A percentile compares a stretch with the other conserved stretches of the same genome.
These are phyloP conservation scores for Varecia variegata DNA, from an alignment of 2,797 vertebrate genomes.

Conservation along the genomic window DNA sequence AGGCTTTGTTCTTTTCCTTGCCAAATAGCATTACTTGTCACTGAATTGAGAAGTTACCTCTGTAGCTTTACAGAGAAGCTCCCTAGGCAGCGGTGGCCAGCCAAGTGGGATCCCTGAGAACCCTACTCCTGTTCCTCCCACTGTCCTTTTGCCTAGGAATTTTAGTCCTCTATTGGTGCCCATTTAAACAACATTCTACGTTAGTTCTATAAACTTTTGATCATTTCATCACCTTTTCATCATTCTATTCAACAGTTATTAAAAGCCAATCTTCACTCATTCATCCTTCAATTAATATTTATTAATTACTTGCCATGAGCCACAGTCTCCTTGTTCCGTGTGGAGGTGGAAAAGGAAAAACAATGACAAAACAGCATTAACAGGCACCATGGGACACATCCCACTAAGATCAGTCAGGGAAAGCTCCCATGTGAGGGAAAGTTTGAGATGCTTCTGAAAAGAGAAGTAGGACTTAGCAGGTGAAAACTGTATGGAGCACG, in stretches of 20 bases:
- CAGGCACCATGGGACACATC: background rate
- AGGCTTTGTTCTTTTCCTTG: conserved; percentile 21
- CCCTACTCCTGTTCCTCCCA: background rate
- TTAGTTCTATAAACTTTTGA: background rate
- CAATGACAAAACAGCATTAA: background rate
- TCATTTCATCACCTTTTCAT: background rate
- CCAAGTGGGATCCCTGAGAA: background rate
- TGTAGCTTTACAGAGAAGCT: background rate
- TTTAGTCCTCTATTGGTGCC: background rate
- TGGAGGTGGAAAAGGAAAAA: background rate
- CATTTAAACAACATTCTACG: background rate
- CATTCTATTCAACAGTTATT: background rate
- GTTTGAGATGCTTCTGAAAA: background rate
- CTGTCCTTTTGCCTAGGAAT: background rate
- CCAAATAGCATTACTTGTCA: background rate
- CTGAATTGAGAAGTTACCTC: conserved; percentile 11
- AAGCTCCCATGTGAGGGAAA: background rate
- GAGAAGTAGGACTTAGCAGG: background rate
- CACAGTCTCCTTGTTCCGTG: background rate
- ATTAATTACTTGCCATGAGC: background rate
- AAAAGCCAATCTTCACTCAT: background rate
- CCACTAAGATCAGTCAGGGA: background rate
- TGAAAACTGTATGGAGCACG: background rate
- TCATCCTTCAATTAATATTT: background rate
- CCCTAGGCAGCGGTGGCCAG: background rate